Evolutionary conservation across 2,113 vertebrate species (phyloP).

Genomic region (Laticauda laticaudata): DNA sequence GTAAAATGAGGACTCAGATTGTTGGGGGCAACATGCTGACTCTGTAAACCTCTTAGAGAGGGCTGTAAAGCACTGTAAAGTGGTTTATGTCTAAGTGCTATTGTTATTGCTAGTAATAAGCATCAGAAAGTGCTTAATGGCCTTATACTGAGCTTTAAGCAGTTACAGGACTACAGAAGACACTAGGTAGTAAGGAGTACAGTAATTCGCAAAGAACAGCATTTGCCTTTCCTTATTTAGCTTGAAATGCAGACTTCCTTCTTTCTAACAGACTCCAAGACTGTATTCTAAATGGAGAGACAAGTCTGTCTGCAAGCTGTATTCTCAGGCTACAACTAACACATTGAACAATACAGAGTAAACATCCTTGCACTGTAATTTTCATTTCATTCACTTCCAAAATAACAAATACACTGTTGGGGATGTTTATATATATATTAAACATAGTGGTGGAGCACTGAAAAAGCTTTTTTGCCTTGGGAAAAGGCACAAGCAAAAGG

Average conservation of each 20-base stretch:
- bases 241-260: not conserved
- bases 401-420: slow-evolving; percentile 5
- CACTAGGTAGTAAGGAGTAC: not conserved
- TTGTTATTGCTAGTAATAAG: not conserved
- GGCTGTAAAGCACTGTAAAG: no score
- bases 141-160: not conserved
- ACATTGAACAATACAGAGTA: not conserved
- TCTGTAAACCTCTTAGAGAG: no score
- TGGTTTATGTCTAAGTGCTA: no score
- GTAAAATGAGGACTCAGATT: no score
- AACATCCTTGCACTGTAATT: not conserved
- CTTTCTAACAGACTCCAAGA: not conserved
- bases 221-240: not conserved
- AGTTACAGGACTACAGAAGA: not conserved
- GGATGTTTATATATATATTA: not conserved
- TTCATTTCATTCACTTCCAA: not conserved
- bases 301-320: not conserved
- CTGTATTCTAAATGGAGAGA: not conserved
- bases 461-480: fast-evolving
- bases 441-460: slow-evolving; percentile 17
- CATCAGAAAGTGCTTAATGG: not conserved
- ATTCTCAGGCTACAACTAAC: not conserved
- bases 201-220: not conserved
- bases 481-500: not conserved
- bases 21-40: no score